A percentile compares a stretch with the other conserved stretches of the same genome.
phyloP scores from a whole-genome alignment of 2,113 vertebrate genomes.

The Corythaixoides concolor region DNA sequence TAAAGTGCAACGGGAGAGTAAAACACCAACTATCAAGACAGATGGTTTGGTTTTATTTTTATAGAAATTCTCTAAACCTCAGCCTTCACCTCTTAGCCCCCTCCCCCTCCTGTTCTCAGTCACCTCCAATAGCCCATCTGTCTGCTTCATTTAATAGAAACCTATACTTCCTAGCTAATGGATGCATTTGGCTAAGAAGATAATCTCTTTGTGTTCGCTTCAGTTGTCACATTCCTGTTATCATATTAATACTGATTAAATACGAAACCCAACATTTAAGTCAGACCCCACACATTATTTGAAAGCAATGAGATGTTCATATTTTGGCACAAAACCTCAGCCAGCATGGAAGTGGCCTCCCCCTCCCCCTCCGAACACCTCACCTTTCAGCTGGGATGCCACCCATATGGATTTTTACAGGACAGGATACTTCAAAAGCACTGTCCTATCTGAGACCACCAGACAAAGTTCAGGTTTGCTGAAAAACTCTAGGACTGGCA shows the following conservation, averaged over 20 bases:
- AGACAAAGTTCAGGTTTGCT: neutral
- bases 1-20: conserved; percentile 73
- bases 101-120: conserved; percentile 44
- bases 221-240: conserved; percentile 69
- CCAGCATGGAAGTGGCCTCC: neutral
- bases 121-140: conserved; percentile 61
- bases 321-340: conserved; percentile 43
- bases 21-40: conserved; percentile 70
- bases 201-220: conserved; percentile 60
- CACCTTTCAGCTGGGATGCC: neutral
- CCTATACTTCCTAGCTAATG: conserved; percentile 68
- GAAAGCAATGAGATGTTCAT: conserved; percentile 23
- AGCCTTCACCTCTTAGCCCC: conserved; percentile 69
- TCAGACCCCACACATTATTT: conserved; percentile 52
- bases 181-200: conserved; percentile 55
- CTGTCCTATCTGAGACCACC: neutral
- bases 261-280: conserved; percentile 40
- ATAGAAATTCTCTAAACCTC: conserved; percentile 78
- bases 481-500: neutral
- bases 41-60: conserved; percentile 81
- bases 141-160: conserved; percentile 64
- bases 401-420: neutral
- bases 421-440: neutral
- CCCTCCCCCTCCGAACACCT: neutral
- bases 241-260: conserved; percentile 73